A percentile compares a stretch with the other conserved stretches of the same genome.
phyloP scores from a whole-genome alignment of 2,888 invertebrate species.

The Pilophorus perplexus region DNA sequence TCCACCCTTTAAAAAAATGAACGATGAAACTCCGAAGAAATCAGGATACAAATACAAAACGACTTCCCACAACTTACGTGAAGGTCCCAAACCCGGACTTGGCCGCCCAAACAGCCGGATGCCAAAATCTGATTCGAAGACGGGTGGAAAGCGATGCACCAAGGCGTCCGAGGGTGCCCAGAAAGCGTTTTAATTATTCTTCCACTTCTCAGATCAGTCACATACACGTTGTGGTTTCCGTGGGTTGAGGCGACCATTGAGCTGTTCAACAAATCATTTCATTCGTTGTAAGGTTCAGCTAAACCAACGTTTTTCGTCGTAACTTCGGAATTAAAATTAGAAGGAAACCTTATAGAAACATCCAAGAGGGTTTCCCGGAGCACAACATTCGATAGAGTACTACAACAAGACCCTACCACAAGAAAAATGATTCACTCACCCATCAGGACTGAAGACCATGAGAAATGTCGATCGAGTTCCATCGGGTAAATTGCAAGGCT shows the following conservation, averaged over 20 bases:
- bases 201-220: conserved; percentile 75
- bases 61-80: conserved; percentile 56
- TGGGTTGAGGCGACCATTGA: conserved; percentile 82
- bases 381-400: no score
- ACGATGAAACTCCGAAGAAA: not conserved
- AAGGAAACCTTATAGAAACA: no score
- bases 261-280: conserved; percentile 55
- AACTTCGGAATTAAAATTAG: no score
- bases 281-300: no score
- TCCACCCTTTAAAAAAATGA: conserved; percentile 63
- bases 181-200: conserved; percentile 72
- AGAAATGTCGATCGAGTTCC: conserved; percentile 77
- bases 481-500: conserved; percentile 72
- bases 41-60: not conserved
- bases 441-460: conserved; percentile 85
- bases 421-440: no score
- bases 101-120: conserved; percentile 83
- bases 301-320: no score
- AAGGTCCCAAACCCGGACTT: conserved; percentile 86
- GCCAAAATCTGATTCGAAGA: conserved; percentile 78
- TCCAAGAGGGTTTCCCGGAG: no score
- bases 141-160: conserved; percentile 88
- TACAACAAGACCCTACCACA: no score
- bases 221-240: conserved; percentile 84
- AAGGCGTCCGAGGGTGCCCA: conserved; percentile 84